These are phyloP conservation scores for Pseudorhiza aurosa DNA, from an alignment of 30 jellyfish, hydroid and myxozoan species.

Conservation along the genomic window DNA sequence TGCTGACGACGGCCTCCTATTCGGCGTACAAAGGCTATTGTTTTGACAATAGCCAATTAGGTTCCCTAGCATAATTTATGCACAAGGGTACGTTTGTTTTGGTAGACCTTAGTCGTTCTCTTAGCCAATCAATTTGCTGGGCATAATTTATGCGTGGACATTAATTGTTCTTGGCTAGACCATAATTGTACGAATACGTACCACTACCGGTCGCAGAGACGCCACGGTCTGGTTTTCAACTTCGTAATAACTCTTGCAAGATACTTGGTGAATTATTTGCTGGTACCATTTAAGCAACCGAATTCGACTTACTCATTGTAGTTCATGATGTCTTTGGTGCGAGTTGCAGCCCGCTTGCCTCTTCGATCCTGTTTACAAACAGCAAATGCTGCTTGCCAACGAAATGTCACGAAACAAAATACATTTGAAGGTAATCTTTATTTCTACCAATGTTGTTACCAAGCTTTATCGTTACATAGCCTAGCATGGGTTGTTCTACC, in stretches of 20 bases:
- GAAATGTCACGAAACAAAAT: slow-evolving; percentile 34
- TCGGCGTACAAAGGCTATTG: too few species aligned
- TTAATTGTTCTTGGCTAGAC: slow-evolving; percentile 21
- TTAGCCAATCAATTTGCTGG: slow-evolving; percentile 10
- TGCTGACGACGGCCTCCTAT: too few species aligned
- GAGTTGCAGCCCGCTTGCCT: slow-evolving; percentile 72
- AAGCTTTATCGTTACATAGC: too few species aligned
- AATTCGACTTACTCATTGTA: too few species aligned
- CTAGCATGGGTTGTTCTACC: too few species aligned
- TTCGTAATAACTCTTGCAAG: background rate
- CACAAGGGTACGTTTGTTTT: too few species aligned
- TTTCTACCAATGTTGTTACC: background rate
- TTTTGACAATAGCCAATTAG: too few species aligned
- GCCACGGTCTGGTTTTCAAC: background rate
- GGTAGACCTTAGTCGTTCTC: too few species aligned
- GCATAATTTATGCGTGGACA: background rate
- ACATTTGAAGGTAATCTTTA: slow-evolving; percentile 51
- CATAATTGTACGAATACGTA: background rate
- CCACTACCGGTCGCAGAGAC: background rate
- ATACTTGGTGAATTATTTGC: background rate
- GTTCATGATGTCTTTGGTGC: slow-evolving; percentile 50
- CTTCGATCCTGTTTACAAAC: slow-evolving; percentile 57
- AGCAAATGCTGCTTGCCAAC: slow-evolving; percentile 50
- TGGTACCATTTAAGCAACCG: background rate
- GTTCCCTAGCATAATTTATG: too few species aligned